A percentile compares a stretch with the other conserved stretches of the same genome.
phyloP scores from a whole-genome alignment of 2,113 vertebrate species.

The Aviceda subcristata region DNA sequence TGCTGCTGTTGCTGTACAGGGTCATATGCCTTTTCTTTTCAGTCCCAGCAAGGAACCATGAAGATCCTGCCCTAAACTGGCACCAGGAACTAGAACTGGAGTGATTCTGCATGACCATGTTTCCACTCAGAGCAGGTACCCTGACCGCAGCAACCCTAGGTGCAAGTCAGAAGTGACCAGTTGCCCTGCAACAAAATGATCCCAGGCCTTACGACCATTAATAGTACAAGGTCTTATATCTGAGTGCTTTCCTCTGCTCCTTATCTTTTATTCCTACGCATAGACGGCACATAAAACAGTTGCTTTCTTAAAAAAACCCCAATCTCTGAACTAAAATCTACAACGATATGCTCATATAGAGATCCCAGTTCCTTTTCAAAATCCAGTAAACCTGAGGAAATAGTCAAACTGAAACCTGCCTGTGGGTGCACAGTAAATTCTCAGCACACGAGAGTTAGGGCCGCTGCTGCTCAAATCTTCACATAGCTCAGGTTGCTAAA shows the following conservation, averaged over 20 bases:
- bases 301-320: background rate
- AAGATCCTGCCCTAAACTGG: background rate
- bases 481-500: background rate
- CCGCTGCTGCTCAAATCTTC: background rate
- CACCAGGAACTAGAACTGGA: background rate
- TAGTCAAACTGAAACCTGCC: slow-evolving; percentile 31
- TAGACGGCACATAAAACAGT: background rate
- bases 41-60: background rate
- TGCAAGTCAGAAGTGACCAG: background rate
- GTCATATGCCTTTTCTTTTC: background rate
- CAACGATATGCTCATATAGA: background rate
- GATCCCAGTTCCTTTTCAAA: slow-evolving; percentile 5
- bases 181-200: background rate
- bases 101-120: background rate
- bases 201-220: background rate
- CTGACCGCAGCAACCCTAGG: background rate
- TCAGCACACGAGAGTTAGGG: background rate
- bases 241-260: background rate
- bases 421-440: background rate
- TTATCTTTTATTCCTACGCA: background rate
- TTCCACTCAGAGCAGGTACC: background rate
- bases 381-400: background rate
- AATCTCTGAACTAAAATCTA: background rate
- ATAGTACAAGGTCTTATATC: background rate
- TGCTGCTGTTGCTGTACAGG: background rate